A percentile compares a stretch with the other conserved stretches of the same genome.
Conservation (phyloP, 2,113 vertebrate species). For the Sceloporus undulatus region DNA sequence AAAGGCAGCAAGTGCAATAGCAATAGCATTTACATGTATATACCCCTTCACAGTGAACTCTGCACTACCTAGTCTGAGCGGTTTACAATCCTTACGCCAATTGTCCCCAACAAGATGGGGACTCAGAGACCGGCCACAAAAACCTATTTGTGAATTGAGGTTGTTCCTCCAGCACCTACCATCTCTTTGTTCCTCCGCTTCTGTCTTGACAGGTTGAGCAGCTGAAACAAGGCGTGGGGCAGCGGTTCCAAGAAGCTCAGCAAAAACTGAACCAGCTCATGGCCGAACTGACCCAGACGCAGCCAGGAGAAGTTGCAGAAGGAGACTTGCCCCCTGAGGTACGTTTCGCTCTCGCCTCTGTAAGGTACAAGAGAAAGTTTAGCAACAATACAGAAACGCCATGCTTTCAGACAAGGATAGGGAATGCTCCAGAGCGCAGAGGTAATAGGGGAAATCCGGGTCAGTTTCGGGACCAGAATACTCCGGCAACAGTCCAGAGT, state of each 20-base stretch:
- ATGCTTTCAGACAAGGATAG: not conserved
- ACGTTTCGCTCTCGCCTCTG: not conserved
- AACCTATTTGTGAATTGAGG: no score
- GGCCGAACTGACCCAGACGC: constrained; percentile 85
- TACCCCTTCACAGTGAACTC: no score
- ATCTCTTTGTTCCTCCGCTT: not conserved
- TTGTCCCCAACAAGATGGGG: no score
- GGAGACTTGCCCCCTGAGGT: constrained; percentile 69
- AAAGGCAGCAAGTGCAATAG: no score
- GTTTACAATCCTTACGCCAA: no score
- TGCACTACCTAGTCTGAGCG: no score
- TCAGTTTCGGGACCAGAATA: no score
- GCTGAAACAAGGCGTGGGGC: constrained; percentile 78
- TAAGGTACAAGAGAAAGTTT: not conserved
- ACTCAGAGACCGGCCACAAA: no score
- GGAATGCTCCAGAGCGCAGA: no score
- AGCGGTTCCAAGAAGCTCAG: constrained; percentile 82
- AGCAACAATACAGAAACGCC: not conserved
- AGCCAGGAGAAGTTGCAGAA: constrained; percentile 53
- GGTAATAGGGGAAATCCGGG: no score
- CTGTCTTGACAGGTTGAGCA: constrained; percentile 71
- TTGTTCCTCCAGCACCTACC: not conserved
- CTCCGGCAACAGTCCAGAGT: no score
- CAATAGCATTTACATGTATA: no score
- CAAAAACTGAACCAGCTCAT: constrained; percentile 87